Conservation (phyloP, 2,797 vertebrate genomes). For the Notoglanidium macrostoma region DNA sequence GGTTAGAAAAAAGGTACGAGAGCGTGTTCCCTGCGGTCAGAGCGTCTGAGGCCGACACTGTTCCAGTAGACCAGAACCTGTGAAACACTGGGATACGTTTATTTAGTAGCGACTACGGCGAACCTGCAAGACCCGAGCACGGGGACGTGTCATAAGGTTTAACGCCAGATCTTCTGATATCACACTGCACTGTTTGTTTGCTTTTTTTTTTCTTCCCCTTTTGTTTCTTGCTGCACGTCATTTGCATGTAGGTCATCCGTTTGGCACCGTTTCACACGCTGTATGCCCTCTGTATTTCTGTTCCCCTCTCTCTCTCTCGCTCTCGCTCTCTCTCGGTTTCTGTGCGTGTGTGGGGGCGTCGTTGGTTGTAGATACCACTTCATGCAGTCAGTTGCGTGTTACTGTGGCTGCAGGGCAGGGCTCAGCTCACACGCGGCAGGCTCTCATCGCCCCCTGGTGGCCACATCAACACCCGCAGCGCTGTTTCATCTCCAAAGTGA, state of each 20-base stretch:
- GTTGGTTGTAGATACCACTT: constrained; percentile 41
- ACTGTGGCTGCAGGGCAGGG: constrained; percentile 38
- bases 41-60: not conserved
- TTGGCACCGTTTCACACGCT: constrained; percentile 20
- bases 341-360: constrained; percentile 26
- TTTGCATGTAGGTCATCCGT: constrained; percentile 41
- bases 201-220: not conserved
- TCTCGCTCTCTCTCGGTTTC: constrained; percentile 6
- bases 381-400: constrained; percentile 15
- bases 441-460: constrained; percentile 48
- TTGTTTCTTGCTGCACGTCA: constrained; percentile 7
- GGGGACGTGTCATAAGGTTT: not conserved
- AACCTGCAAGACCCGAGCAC: not conserved
- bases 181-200: not conserved
- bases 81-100: not conserved
- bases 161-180: not conserved
- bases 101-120: not conserved
- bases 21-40: not conserved
- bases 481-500: not conserved
- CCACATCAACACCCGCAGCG: not conserved
- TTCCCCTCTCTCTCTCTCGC: not conserved
- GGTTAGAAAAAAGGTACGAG: not conserved
- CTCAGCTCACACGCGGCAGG: not conserved
- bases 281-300: constrained; percentile 13
- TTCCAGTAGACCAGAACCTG: not conserved